Percentiles rank a stretch among this genome's conserved stretches.
Conservation (phyloP, 2,113 vertebrate species). For the Phrynocephalus versicolor region DNA sequence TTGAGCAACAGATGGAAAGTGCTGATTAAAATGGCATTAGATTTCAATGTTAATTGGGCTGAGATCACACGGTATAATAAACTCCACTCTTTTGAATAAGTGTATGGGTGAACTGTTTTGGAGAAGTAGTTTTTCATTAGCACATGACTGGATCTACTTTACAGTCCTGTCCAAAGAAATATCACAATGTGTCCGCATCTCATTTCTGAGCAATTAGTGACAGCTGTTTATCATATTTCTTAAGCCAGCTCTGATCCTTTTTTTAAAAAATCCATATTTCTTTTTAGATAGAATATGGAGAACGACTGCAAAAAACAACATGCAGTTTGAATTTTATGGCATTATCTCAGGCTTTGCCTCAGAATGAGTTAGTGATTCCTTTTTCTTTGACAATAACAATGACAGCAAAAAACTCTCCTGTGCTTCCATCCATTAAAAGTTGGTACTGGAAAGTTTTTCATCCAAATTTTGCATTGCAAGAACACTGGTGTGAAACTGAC, state of each 20-base stretch:
- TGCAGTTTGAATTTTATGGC: neutral
- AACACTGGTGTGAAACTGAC: neutral
- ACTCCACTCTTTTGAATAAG: conserved; percentile 18
- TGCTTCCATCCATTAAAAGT: neutral
- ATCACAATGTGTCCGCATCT: conserved; percentile 25
- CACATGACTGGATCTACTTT: conserved; percentile 29
- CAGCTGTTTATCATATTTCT: conserved; percentile 22
- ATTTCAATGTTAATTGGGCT: conserved; percentile 45
- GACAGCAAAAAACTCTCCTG: neutral
- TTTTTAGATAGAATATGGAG: neutral
- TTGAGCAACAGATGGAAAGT: conserved; percentile 34
- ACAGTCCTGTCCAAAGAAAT: conserved; percentile 24
- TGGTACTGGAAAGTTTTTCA: neutral
- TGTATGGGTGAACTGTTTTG: conserved; percentile 28
- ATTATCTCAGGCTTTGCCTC: neutral
- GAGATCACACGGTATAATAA: conserved; percentile 33
- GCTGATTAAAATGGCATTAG: conserved; percentile 33
- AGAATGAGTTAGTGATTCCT: neutral
- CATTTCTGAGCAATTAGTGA: conserved; percentile 4
- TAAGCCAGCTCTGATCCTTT: neutral
- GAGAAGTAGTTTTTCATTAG: conserved; percentile 45
- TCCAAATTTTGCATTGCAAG: neutral
- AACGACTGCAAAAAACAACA: neutral
- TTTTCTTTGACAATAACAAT: neutral
- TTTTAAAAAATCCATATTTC: neutral